Evolutionary conservation across 1,140 invertebrate genomes (phyloP), one percentile per base, ranked within the genome.

Genomic region (Bombus sylvicola): DNA sequence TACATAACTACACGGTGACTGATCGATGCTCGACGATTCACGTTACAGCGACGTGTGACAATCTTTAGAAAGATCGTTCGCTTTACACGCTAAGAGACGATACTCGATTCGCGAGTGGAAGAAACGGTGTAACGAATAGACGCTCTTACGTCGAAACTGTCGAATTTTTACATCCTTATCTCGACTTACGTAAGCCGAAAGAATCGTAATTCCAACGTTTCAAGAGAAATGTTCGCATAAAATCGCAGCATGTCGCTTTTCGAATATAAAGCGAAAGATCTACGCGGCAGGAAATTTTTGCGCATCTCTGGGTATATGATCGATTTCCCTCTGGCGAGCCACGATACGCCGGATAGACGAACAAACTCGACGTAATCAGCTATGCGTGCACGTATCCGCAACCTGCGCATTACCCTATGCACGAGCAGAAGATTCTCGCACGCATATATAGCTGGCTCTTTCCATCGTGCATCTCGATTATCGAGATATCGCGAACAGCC

Each of bases 371-470:
- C 18, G 37, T 78, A 83, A 83, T 83, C 69, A 83, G 34, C 4
- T 31, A 31, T 78, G 74, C 74, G 22, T 77, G 81, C 34, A 22
- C 43, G 34, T 31, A n/a, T 53, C 47, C 18, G 47, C 18, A 53
- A 53, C 18, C 5, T 22, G 9, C 28, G 1, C 10, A n/a, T 72
- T 72, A 12, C 10, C 5, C 41, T 66, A 28, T 13, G 39, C 66
- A 47, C 47, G 79, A 5, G 5, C 10, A 18, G 18, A 34, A 31
- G 43, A 83, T 77, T 69, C 81, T 69, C 62, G 41, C 81, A 68
- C 81, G 72, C 41, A 68, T 37, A 47, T 8, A 8, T 75, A 57
- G 25, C 9, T 39, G 37, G 0, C 13, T 15, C 3, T 74, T 82
- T 59, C n/a, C 4, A 28, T 37, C 5, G 9, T 3, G 12, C 15